These are phyloP conservation scores for Actinia tenebrosa DNA, from an alignment of 64 coral and sea anemone genomes.

Conservation along the genomic window DNA sequence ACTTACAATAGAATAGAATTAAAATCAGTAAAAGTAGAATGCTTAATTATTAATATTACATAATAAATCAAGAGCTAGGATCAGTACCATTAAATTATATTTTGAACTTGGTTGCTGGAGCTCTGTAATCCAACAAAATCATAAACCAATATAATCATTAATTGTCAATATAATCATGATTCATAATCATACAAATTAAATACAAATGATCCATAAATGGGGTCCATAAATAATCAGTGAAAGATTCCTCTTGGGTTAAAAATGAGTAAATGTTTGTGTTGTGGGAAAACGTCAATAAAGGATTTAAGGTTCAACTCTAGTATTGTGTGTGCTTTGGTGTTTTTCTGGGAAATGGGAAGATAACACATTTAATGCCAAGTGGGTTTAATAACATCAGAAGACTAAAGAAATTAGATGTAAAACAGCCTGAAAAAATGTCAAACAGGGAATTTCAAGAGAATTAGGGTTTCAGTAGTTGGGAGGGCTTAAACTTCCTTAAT, in stretches of 20 bases:
- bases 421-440: too few species aligned
- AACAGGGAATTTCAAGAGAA: too few species aligned
- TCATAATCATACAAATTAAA: not conserved
- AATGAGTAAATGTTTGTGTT: conserved; percentile 3
- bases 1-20: not conserved
- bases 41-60: not conserved
- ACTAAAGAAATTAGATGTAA: too few species aligned
- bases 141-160: not conserved
- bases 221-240: conserved; percentile 14
- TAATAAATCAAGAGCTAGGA: not conserved
- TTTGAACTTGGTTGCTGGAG: not conserved
- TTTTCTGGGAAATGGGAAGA: not conserved
- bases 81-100: not conserved
- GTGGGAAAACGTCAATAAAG: not conserved
- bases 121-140: not conserved
- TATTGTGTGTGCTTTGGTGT: not conserved
- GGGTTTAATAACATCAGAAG: too few species aligned
- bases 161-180: not conserved
- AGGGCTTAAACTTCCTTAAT: too few species aligned
- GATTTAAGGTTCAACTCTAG: conserved; percentile 1
- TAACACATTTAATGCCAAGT: too few species aligned
- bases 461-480: too few species aligned
- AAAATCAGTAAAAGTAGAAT: not conserved
- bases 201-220: not conserved
- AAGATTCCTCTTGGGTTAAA: conserved; percentile 9